Percentiles rank a stretch among this genome's conserved stretches.
These are phyloP conservation scores for Tetramorium simillimum DNA, from an alignment of 1,140 invertebrate genomes.

Conservation along the genomic window DNA sequence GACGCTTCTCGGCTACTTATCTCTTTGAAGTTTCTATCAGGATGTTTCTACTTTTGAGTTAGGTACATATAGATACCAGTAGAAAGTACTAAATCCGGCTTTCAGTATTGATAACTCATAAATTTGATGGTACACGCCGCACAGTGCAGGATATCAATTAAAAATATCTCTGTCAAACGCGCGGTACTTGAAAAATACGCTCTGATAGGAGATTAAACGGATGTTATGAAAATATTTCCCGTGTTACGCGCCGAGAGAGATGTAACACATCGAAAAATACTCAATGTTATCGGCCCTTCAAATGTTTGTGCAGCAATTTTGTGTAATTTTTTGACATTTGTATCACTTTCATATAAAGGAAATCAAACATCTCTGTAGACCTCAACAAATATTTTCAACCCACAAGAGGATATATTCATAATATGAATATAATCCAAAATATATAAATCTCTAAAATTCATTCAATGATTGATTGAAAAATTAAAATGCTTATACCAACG, in stretches of 20 bases:
- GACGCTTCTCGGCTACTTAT: neutral
- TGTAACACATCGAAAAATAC: constrained; percentile 51
- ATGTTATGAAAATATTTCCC: constrained; percentile 61
- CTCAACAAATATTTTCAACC: constrained; percentile 14
- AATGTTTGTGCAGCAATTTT: constrained; percentile 21
- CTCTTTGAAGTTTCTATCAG: constrained; percentile 20
- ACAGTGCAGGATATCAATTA: constrained; percentile 46
- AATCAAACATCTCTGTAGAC: constrained; percentile 25
- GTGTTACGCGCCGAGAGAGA: constrained; percentile 36
- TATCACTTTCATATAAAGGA: constrained; percentile 16
- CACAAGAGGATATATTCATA: neutral
- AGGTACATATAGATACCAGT: no score
- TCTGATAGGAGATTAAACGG: constrained; percentile 57
- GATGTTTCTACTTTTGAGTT: neutral
- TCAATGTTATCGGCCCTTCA: constrained; percentile 37
- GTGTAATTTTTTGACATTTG: constrained; percentile 54
- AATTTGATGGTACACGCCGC: constrained; percentile 9
- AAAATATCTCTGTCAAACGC: constrained; percentile 51
- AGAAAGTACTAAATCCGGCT: neutral
- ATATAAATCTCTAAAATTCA: neutral
- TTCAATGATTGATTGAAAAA: neutral
- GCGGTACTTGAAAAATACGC: constrained; percentile 56
- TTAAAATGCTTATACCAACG: neutral
- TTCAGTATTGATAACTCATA: constrained; percentile 39
- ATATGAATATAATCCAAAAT: neutral